Conservation (phyloP, 2,888 invertebrate genomes). For the Cheilosia vernalis region DNA sequence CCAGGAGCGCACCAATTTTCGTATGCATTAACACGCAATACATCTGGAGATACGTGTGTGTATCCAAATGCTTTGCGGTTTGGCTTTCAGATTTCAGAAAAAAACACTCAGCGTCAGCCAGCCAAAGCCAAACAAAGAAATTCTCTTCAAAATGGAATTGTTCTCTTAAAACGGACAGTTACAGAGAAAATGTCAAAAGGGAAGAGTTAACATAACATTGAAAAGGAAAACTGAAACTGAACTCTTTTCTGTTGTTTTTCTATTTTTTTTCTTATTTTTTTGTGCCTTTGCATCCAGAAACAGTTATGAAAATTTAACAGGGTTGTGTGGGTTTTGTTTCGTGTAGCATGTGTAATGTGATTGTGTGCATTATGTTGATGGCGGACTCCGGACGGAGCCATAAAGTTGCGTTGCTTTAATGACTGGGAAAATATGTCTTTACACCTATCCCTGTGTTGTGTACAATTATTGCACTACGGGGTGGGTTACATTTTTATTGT, state of each 20-base stretch:
- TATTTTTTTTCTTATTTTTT: too few relatives aligned
- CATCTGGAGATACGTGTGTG: conserved; percentile 10
- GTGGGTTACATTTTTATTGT: conserved; percentile 55
- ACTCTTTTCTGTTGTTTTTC: background rate
- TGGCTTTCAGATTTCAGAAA: conserved; percentile 18
- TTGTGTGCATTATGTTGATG: conserved; percentile 20
- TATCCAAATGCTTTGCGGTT: conserved; percentile 3
- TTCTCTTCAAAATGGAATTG: conserved; percentile 9
- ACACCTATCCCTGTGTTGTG: conserved; percentile 34
- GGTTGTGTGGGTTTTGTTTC: conserved; percentile 1
- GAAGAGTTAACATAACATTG: background rate
- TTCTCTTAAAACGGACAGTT: conserved; percentile 24
- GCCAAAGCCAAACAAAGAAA: conserved; percentile 33
- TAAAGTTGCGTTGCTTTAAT: conserved; percentile 63
- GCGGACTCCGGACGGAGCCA: conserved; percentile 51
- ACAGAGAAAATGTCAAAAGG: background rate
- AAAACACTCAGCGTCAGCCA: background rate
- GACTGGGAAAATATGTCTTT: conserved; percentile 61
- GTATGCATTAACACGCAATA: conserved; percentile 33
- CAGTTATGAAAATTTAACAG: conserved; percentile 63
- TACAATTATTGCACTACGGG: conserved; percentile 50
- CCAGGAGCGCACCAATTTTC: conserved; percentile 37
- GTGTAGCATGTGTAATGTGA: background rate
- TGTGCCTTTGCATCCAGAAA: conserved; percentile 34
- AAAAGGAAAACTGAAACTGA: background rate